A percentile compares a stretch with the other conserved stretches of the same genome.
Evolutionary conservation across 2,888 invertebrate genomes (phyloP).

Genomic region (Pseudoips prasinana): DNA sequence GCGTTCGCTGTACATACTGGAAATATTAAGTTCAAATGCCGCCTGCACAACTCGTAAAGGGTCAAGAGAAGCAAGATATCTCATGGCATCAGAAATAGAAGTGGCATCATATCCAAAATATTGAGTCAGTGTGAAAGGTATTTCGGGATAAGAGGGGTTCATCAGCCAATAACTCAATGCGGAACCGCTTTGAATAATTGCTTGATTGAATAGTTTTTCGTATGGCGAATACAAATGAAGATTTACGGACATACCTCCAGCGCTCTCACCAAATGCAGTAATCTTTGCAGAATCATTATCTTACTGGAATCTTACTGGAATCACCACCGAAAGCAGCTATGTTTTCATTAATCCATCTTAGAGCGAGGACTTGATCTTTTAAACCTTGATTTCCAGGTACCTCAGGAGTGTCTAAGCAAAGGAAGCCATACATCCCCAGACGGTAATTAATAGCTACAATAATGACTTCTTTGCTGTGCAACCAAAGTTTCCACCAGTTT

Average conservation of each 20-base stretch:
- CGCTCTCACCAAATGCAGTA: constrained; percentile 55
- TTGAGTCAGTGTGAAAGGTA: constrained; percentile 40
- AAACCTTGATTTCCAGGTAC: constrained; percentile 59
- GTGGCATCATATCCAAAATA: constrained; percentile 40
- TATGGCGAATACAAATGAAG: constrained; percentile 42
- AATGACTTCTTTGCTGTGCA: constrained; percentile 51
- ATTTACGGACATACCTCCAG: constrained; percentile 48
- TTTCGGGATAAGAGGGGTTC: constrained; percentile 29
- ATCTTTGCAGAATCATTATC: too few species aligned
- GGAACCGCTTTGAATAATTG: constrained; percentile 52
- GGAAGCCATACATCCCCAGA: constrained; percentile 57
- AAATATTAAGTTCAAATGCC: constrained; percentile 27
- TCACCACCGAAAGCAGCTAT: constrained; percentile 59
- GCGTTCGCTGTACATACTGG: too few species aligned
- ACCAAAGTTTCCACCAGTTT: constrained; percentile 44
- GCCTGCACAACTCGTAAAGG: constrained; percentile 41
- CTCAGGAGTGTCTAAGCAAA: constrained; percentile 50
- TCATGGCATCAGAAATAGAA: constrained; percentile 39
- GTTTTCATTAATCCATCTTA: constrained; percentile 55
- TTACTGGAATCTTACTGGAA: constrained; percentile 31
- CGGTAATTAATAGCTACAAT: constrained; percentile 58
- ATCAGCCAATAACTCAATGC: constrained; percentile 30
- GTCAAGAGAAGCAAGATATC: constrained; percentile 39
- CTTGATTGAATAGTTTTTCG: constrained; percentile 48
- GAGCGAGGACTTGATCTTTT: constrained; percentile 52